phyloP scores from a whole-genome alignment of 1,140 invertebrate genomes.

The Ephestia elutella region DNA sequence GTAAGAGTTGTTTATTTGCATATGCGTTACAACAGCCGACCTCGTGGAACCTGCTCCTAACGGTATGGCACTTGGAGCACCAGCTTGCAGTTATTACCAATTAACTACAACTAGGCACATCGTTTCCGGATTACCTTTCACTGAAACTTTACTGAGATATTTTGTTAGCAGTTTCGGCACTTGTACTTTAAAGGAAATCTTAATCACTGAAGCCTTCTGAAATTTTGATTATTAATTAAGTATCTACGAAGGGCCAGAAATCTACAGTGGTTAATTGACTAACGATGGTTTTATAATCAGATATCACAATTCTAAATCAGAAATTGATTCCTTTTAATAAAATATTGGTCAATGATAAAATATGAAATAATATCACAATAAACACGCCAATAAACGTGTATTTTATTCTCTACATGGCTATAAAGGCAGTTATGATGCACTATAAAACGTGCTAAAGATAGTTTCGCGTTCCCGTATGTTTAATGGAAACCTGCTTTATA shows the following conservation, averaged over 20 bases:
- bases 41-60: constrained; percentile 17
- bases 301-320: too few species aligned
- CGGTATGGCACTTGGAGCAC: constrained; percentile 6
- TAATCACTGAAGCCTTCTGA: too few species aligned
- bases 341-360: not conserved
- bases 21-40: constrained; percentile 11
- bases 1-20: constrained; percentile 11
- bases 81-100: not conserved
- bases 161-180: too few species aligned
- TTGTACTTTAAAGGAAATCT: too few species aligned
- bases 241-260: too few species aligned
- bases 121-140: not conserved
- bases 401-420: not conserved
- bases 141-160: too few species aligned
- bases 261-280: too few species aligned
- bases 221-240: too few species aligned
- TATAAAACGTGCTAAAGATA: not conserved
- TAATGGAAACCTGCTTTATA: not conserved
- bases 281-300: too few species aligned
- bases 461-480: not conserved
- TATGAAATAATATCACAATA: not conserved
- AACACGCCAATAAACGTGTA: not conserved
- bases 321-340: too few species aligned
- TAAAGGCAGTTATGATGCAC: not conserved
- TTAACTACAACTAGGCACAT: not conserved